Evolutionary conservation across 2,888 invertebrate genomes (phyloP), one percentile per base, ranked within the genome.

Genomic region (Drosophila niveifrons): DNA sequence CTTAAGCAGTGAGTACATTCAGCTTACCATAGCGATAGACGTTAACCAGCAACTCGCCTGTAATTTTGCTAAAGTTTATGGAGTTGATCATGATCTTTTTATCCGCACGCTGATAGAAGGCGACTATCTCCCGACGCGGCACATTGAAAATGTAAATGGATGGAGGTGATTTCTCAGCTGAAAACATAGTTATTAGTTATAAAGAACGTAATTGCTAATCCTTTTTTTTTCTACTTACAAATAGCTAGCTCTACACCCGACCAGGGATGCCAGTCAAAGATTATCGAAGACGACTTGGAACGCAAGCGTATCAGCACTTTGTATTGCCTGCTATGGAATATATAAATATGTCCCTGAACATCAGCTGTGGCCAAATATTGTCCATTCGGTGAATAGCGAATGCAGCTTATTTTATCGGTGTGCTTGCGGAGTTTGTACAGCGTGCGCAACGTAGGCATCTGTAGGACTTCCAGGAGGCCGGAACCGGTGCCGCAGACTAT

Each of bases 191-290:
- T 7, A 10, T 11, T 10, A n/a, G n/a, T n/a, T 3, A 4, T n/a
- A 15, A 2, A 7, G 48, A 13, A 11, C 1, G 10, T n/a, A 13
- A 7, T 2, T n/a, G 23, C 23, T 23, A 23, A 23, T 23, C 23
- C 23, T 11, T 34, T 34, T 0, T 11, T 10, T 4, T 10, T 9
- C 17, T 50, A 75, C 90, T 81, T 72, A 92, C 93, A 81, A 63
- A 93, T 86, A 0, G 90, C 92, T 55, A 93, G 80, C 69, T 93
- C 90, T 1, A 90, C 90, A 18, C 91, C 91, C 17, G 91, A 91
- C 93, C 93, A 93, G 1, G 93, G 93, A 86, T 93, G 93, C 93
- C 93, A 93, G 53, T 92, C 92, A 17, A 93, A 90, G 28, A 89
- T 76, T 7, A 88, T 81, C 4, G 75, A 46, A 58, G 11, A 83